Conservation (phyloP, 2,888 invertebrate species). For the Idaea aversata region DNA sequence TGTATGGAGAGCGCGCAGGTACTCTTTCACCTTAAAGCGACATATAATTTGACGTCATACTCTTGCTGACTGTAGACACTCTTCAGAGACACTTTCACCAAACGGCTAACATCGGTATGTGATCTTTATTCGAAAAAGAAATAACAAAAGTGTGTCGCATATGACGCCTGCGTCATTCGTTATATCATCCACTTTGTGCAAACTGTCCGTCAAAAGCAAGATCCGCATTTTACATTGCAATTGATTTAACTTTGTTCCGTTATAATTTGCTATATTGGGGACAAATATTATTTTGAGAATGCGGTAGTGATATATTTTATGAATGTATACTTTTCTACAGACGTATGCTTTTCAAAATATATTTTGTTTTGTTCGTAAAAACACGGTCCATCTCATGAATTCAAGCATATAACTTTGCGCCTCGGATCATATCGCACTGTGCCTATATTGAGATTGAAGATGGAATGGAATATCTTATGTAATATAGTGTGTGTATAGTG, state of each 20-base stretch:
- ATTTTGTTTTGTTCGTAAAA: no score
- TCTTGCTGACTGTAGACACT: not conserved
- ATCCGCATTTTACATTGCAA: conserved; percentile 46
- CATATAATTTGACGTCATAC: not conserved
- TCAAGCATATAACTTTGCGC: no score
- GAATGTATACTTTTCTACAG: not conserved
- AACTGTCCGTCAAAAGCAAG: conserved; percentile 38
- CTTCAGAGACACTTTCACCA: conserved; percentile 7
- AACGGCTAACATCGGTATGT: conserved; percentile 33
- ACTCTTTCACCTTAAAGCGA: no score
- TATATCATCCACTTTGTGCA: conserved; percentile 43
- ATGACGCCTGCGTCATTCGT: conserved; percentile 50
- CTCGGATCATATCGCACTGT: no score
- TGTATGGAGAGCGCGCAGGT: no score
- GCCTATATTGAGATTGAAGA: not conserved
- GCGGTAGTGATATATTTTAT: conserved; percentile 2
- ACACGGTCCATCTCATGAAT: no score
- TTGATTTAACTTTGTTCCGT: conserved; percentile 36
- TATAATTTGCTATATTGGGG: conserved; percentile 15
- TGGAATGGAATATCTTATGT: not conserved
- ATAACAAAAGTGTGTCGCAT: conserved; percentile 50
- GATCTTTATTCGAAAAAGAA: conserved; percentile 55
- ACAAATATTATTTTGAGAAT: not conserved
- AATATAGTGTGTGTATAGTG: not conserved
- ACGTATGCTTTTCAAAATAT: not conserved